Conservation (phyloP, 2,797 vertebrate genomes). For the Paguma larvata region DNA sequence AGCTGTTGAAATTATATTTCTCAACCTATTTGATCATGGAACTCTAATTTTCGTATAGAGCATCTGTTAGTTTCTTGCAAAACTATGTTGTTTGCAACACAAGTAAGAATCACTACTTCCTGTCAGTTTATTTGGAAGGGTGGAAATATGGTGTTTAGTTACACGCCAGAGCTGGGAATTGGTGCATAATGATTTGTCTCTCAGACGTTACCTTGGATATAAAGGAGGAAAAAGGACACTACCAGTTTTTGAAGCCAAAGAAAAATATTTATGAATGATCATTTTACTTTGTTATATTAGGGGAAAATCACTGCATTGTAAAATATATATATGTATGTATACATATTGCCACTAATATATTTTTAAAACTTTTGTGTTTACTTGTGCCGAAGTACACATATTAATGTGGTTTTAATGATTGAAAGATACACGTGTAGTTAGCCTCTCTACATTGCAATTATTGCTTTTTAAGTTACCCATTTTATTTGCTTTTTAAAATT, state of each 20-base stretch:
- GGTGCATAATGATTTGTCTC: background rate
- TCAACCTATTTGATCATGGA: background rate
- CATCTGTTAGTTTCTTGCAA: conserved; percentile 30
- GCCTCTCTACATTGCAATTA: background rate
- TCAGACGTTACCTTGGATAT: conserved; percentile 5
- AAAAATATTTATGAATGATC: conserved; percentile 4
- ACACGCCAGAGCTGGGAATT: background rate
- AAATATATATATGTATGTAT: background rate
- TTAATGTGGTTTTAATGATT: background rate
- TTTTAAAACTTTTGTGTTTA: background rate
- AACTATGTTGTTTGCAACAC: background rate
- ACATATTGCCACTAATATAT: background rate
- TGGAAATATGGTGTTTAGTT: background rate
- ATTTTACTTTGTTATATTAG: background rate
- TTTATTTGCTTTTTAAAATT: background rate
- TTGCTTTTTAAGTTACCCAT: background rate
- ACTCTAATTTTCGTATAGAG: background rate
- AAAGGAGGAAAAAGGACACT: background rate
- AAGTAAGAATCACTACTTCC: background rate
- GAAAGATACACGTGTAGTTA: background rate
- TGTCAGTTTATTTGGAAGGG: background rate
- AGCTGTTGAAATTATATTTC: background rate
- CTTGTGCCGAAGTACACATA: background rate
- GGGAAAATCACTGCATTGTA: background rate
- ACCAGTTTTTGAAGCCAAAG: background rate